phyloP scores from a whole-genome alignment of 2,888 invertebrate species.

The Lycophotia porphyrea region DNA sequence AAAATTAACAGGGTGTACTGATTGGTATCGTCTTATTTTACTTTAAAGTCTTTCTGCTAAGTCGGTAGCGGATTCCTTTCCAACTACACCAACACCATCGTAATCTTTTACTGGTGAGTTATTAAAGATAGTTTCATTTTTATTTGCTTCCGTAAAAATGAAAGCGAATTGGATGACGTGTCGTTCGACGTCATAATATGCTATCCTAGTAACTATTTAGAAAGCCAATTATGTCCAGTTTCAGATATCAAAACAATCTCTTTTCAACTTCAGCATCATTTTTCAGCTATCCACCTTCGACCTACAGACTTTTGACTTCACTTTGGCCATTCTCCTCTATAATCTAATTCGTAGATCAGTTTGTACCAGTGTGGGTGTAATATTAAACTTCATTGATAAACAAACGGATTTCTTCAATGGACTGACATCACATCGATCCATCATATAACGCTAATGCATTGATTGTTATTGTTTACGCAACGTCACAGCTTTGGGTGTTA shows the following conservation, averaged over 20 bases:
- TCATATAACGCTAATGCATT: constrained; percentile 84
- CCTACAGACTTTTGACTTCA: constrained; percentile 9
- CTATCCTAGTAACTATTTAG: constrained; percentile 18
- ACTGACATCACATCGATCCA: constrained; percentile 75
- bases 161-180: constrained; percentile 9
- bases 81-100: background rate
- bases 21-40: background rate
- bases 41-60: constrained; percentile 28
- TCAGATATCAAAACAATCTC: constrained; percentile 18
- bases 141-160: constrained; percentile 20
- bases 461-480: constrained; percentile 83
- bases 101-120: background rate
- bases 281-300: constrained; percentile 46
- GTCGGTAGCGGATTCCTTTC: background rate
- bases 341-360: constrained; percentile 40
- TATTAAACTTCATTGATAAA: constrained; percentile 77
- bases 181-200: background rate
- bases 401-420: constrained; percentile 74
- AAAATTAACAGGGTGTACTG: background rate
- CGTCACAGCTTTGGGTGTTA: constrained; percentile 66
- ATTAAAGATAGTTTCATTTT: background rate
- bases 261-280: constrained; percentile 28
- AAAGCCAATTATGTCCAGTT: constrained; percentile 15
- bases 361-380: constrained; percentile 71
- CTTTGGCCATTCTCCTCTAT: constrained; percentile 22